Base-by-base conservation (phyloP, 2,888 invertebrate genomes). In the Stomorhina lunata region DNA sequence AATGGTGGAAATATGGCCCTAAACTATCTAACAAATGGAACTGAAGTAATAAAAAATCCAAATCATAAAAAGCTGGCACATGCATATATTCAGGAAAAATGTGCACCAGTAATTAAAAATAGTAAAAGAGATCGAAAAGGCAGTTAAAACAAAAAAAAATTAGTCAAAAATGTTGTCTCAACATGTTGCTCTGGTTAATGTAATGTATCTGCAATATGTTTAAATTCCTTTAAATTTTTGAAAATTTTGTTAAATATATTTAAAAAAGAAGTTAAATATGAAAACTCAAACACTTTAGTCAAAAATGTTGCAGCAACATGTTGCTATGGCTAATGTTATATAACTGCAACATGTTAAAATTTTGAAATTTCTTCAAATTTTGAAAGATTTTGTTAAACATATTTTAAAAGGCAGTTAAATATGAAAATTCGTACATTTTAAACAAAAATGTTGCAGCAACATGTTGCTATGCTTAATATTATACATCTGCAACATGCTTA, bases 1-100 rank as follows among this genome's bases (percentile, higher is more conserved):
- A 75, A 75, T 82, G 65, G 55, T 20, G 40, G 25, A 65, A 69
- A 69, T 81, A 69, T 40, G 37, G 63, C 34, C 29, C 65, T 40
- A 65, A 63, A 53, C 25, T 29, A 55, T 57, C 55, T 45, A 29
- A 17, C 10, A 17, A 69, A 37, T 50, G 20, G 22, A 25, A 43
- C 40, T 2, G 15, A 37, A 2, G 43, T 59, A 43, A 29, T n/a
- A 9, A 12, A 57, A 9, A 34, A 34, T 61, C n/a, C n/a, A n/a
- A 32, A 43, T 2, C 25, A 10, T 5, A 25, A 61, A 15, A 43
- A 20, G n/a, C 61, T 22, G 68, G 37, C 17, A 29, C 43, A 32
- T 29, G n/a, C n/a, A n/a, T n/a, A 20, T 32, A 48, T 7, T 20
- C 10, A 4, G n/a, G n/a, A n/a, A 25, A 43, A 32, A 34, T 40